Evolutionary conservation across 1,140 invertebrate genomes (phyloP), one percentile per base, ranked within the genome.

Genomic region (Bombus breviceps): DNA sequence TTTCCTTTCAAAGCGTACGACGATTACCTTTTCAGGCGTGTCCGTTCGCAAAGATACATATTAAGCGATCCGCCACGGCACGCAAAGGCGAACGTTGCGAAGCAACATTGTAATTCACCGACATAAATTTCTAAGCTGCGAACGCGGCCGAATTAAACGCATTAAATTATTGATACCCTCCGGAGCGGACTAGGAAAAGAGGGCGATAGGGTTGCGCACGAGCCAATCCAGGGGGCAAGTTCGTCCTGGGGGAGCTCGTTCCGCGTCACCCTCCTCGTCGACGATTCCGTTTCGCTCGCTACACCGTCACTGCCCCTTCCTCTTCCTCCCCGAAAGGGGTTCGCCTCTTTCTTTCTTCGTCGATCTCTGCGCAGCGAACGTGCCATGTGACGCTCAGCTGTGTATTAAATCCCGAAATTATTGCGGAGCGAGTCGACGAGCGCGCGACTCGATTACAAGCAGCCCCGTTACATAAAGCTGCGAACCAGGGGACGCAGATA

Each of bases 371-470:
- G 85, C 88, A 77, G 81, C 76, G 77, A 86, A 12, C 47, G 78
- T 73, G 87, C 91, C 92, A 93, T 92, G 92, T 92, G 92, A 90
- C 89, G 88, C 91, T 93, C 93, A 93, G 93, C 92, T 93, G 93
- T 93, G 92, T 88, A 85, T 90, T 92, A 93, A 93, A 94, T 92
- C 92, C 91, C 86, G 85, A 93, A 94, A 94, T 93, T 93, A 94
- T 92, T 92, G 83, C 87, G 15, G 39, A 8, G 34, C 64, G 57
- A 43, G 39, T 69, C 28, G 37, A 34, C 37, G 25, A 37, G 25
- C 53, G 43, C 22, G 69, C 71, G 47, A 66, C 53, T 89, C 85
- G 88, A 89, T 89, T 86, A 81, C 62, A 39, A 25, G 47, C 47
- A 62, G 64, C 47, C 83, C 73, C 57, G 74, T 85, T 77, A 66